Conservation (phyloP, 2,797 vertebrate genomes). For the Gymnodraco acuticeps region DNA sequence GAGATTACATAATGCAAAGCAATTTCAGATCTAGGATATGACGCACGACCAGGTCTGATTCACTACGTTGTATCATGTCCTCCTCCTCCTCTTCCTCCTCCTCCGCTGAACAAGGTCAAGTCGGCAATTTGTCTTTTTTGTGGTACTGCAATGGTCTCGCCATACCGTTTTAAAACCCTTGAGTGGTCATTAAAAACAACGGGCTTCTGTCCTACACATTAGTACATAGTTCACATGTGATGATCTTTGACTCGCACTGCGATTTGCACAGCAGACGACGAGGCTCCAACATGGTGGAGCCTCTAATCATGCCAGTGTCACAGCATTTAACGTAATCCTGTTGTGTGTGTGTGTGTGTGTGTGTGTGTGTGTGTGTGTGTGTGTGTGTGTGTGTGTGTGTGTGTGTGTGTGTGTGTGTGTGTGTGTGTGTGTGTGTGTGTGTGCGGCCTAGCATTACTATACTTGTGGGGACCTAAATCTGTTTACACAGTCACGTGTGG, state of each 20-base stretch:
- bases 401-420: too few species aligned
- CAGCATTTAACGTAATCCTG: background rate
- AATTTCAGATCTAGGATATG: slow-evolving; percentile 25
- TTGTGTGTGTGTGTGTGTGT: too few species aligned
- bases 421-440: too few species aligned
- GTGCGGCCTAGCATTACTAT: too few species aligned
- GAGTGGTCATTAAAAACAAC: slow-evolving; percentile 14
- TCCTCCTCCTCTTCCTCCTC: background rate
- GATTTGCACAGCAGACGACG: slow-evolving; percentile 4
- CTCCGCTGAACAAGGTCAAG: slow-evolving; percentile 11
- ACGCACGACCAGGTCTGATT: slow-evolving; percentile 3
- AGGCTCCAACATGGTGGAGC: background rate
- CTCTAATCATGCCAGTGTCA: slow-evolving; percentile 2
- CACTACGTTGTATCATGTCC: background rate
- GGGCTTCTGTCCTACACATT: background rate
- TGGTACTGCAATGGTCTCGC: background rate
- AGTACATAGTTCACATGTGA: slow-evolving; percentile 11
- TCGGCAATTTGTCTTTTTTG: slow-evolving; percentile 3
- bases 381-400: too few species aligned
- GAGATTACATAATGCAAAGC: slow-evolving; percentile 10
- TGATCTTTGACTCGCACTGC: slow-evolving; percentile 13
- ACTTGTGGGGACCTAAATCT: too few species aligned
- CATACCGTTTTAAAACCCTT: slow-evolving; percentile 3
- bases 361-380: too few species aligned
- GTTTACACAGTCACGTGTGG: too few species aligned